phyloP scores from a whole-genome alignment of 2,888 invertebrate genomes.

The Eurytoma californica region DNA sequence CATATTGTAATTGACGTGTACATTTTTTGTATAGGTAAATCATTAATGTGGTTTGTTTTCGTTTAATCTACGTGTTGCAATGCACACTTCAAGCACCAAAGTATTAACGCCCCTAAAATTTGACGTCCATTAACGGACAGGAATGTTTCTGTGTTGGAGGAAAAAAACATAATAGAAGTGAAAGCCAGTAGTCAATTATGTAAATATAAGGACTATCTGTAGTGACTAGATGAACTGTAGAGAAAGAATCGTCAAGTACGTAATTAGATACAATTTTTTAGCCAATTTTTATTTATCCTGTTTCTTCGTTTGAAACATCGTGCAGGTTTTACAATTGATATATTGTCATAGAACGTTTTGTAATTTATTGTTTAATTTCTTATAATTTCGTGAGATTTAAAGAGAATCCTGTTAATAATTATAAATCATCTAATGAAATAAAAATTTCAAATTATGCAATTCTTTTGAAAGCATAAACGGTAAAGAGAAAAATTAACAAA shows the following conservation, averaged over 20 bases:
- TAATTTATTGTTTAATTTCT: conserved; percentile 10
- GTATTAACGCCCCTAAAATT: conserved; percentile 30
- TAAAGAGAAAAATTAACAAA: too few relatives aligned
- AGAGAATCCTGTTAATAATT: conserved; percentile 23
- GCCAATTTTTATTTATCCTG: conserved; percentile 9
- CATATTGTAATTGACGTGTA: conserved; percentile 18
- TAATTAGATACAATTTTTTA: conserved; percentile 26
- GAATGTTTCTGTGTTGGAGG: conserved; percentile 1
- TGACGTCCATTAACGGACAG: neutral
- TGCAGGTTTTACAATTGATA: neutral
- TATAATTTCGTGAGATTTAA: conserved; percentile 2
- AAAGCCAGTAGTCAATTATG: conserved; percentile 66
- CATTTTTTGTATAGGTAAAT: neutral
- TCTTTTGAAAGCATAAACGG: neutral
- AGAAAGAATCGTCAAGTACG: conserved; percentile 35
- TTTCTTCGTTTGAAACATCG: neutral
- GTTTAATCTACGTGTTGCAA: neutral
- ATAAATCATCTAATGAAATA: neutral
- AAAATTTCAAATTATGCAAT: neutral
- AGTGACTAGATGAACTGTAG: conserved; percentile 47
- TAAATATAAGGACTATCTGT: conserved; percentile 63
- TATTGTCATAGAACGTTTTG: neutral
- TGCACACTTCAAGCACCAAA: conserved; percentile 16
- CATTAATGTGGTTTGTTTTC: conserved; percentile 6
- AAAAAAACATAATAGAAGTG: conserved; percentile 54